phyloP scores from a whole-genome alignment of 1,140 invertebrate genomes.

The Trissolcus basalis region DNA sequence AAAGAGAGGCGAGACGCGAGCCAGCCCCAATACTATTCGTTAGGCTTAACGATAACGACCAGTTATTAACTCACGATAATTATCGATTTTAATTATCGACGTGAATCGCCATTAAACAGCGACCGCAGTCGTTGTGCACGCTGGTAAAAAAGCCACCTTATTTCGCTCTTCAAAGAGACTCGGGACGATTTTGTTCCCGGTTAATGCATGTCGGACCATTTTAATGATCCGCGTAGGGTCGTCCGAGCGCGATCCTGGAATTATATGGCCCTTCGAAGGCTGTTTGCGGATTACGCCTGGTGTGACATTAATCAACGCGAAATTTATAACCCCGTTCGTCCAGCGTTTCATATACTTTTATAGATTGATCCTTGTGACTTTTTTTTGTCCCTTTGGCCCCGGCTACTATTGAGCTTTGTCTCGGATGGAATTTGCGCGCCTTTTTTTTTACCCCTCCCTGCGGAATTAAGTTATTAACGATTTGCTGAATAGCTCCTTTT shows the following conservation, averaged over 20 bases:
- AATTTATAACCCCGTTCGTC: constrained; percentile 49
- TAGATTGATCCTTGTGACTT: constrained; percentile 36
- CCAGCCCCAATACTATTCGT: constrained; percentile 57
- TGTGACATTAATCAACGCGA: constrained; percentile 57
- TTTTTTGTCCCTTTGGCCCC: constrained; percentile 23
- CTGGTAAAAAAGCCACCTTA: constrained; percentile 47
- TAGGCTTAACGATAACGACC: constrained; percentile 69
- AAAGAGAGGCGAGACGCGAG: constrained; percentile 41
- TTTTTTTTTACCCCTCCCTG: background rate
- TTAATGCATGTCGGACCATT: constrained; percentile 59
- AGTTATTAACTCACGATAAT: constrained; percentile 71
- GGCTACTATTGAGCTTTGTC: constrained; percentile 39
- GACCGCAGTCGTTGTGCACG: constrained; percentile 35
- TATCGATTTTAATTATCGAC: constrained; percentile 72
- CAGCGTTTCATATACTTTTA: constrained; percentile 39
- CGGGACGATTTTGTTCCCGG: constrained; percentile 51
- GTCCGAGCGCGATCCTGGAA: constrained; percentile 54
- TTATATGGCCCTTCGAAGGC: constrained; percentile 55
- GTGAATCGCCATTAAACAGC: constrained; percentile 58
- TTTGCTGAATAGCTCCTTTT: constrained; percentile 33
- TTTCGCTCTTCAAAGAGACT: constrained; percentile 58
- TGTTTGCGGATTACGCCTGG: constrained; percentile 53
- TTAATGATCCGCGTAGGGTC: constrained; percentile 56
- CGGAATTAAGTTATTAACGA: constrained; percentile 54
- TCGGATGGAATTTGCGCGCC: constrained; percentile 33